Evolutionary conservation across 2,888 invertebrate species (phyloP).

Genomic region (Amphipyra tragopoginis): DNA sequence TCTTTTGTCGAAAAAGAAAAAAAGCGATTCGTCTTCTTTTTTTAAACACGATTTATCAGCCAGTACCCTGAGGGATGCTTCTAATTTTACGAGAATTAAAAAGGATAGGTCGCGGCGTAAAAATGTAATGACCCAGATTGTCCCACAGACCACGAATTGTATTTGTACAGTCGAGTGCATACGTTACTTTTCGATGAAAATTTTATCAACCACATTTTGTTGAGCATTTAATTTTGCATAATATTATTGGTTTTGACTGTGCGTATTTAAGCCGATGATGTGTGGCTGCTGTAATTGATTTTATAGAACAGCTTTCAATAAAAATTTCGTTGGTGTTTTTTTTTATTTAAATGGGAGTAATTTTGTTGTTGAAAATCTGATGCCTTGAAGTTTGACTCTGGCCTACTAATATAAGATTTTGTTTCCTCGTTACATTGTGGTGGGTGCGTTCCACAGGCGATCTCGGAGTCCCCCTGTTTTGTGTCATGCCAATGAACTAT

Average conservation of each 20-base stretch:
- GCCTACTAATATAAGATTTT: too few species aligned
- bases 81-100: slow-evolving; percentile 47
- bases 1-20: neutral
- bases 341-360: too few species aligned
- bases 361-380: too few species aligned
- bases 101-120: slow-evolving; percentile 27
- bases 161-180: slow-evolving; percentile 31
- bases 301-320: neutral
- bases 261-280: neutral
- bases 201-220: slow-evolving; percentile 26
- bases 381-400: too few species aligned
- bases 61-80: slow-evolving; percentile 29
- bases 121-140: slow-evolving; percentile 42
- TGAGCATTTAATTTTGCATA: slow-evolving; percentile 8
- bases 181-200: slow-evolving; percentile 16
- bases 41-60: slow-evolving; percentile 37
- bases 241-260: slow-evolving; percentile 24
- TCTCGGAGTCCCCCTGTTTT: too few species aligned
- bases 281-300: neutral
- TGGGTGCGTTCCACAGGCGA: too few species aligned
- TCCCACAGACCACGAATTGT: slow-evolving; percentile 19
- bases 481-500: too few species aligned
- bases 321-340: too few species aligned
- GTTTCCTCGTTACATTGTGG: too few species aligned
- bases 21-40: slow-evolving; percentile 13